These are phyloP conservation scores for Phenganax marumi DNA, from an alignment of 92 coral and sea anemone species.

Conservation along the genomic window DNA sequence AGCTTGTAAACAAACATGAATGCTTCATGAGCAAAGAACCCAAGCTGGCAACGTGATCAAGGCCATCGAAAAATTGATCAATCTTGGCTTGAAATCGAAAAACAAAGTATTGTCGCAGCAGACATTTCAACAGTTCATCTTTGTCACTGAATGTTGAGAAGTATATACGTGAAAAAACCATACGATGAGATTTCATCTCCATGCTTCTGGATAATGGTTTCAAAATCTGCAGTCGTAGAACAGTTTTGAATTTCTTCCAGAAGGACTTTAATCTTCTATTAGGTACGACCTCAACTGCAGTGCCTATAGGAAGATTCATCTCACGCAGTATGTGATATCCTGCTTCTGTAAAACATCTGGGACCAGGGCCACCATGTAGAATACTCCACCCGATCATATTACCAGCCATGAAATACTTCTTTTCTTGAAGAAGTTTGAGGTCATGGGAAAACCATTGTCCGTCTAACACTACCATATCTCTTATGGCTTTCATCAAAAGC, in stretches of 20 bases:
- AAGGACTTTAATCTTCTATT: slow-evolving; percentile 35
- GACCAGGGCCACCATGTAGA: no score
- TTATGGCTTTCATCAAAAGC: slow-evolving; percentile 54
- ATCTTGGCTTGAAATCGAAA: slow-evolving; percentile 46
- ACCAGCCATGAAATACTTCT: no score
- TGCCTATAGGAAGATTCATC: not conserved
- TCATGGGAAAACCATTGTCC: slow-evolving; percentile 69
- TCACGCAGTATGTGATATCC: slow-evolving; percentile 45
- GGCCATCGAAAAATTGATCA: slow-evolving; percentile 50
- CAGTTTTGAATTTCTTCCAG: slow-evolving; percentile 8
- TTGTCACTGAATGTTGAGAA: slow-evolving; percentile 38
- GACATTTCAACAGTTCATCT: slow-evolving; percentile 41
- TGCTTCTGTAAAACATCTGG: no score
- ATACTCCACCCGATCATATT: no score
- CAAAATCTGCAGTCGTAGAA: no score
- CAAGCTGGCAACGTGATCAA: no score
- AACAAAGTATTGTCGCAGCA: slow-evolving; percentile 50
- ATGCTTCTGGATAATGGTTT: not conserved
- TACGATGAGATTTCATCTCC: no score
- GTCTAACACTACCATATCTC: no score
- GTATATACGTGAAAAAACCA: slow-evolving; percentile 37
- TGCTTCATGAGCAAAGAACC: no score
- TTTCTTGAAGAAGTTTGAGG: slow-evolving; percentile 21
- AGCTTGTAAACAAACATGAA: no score
- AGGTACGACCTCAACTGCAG: slow-evolving; percentile 40